Base-by-base conservation (phyloP, 2,888 invertebrate genomes). In the Tinea trinotella region DNA sequence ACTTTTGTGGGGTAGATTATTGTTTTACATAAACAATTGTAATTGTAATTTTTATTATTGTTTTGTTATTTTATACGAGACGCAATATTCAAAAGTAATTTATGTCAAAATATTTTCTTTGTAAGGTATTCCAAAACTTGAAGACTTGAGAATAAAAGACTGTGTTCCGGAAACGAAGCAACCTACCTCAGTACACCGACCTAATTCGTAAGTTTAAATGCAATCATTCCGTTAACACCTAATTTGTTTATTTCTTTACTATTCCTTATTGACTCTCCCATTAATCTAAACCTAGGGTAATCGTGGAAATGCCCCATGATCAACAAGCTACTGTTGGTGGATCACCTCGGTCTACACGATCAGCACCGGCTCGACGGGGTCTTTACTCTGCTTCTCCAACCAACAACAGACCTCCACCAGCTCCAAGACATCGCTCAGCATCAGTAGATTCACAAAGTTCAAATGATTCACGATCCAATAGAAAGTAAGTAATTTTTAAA, bases 361-460 rank as follows among this genome's bases (percentile, higher is more conserved):
- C 95, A 64, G 95, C 95, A 0, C 92, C 93, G 59, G 74, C 76
- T 1, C 89, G 91, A 48, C 90, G 92, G 58, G 94, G 94, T 6
- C 87, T 94, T 54, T 95, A 94, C 76, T 90, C 90, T 48, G 87
- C 89, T 54, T 85, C 89, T 2, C 91, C 92, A 2, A 92, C 94
- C 61, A 92, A 94, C 75, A 95, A 95, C 56, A 88, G 94, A 46
- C 94, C 94, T 24, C 93, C 94, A 53, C 90, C 94, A 46, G 93
- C 93, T 20, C 93, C 93, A 3, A 84, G 91, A 56, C 89, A 88
- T 65, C 84, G 92, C 64, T 94, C 94, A 55, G 94, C 94, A 61
- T 93, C 93, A 1, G 92, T 95, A 20, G 96, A 96, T 77, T 95
- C 95, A 66, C 95, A 95, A 77, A 95, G 95, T 74, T 95, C 95